Evolutionary conservation across 2,113 vertebrate species (phyloP), one percentile per base, ranked within the genome.

Genomic region (Ageneiosus marmoratus): DNA sequence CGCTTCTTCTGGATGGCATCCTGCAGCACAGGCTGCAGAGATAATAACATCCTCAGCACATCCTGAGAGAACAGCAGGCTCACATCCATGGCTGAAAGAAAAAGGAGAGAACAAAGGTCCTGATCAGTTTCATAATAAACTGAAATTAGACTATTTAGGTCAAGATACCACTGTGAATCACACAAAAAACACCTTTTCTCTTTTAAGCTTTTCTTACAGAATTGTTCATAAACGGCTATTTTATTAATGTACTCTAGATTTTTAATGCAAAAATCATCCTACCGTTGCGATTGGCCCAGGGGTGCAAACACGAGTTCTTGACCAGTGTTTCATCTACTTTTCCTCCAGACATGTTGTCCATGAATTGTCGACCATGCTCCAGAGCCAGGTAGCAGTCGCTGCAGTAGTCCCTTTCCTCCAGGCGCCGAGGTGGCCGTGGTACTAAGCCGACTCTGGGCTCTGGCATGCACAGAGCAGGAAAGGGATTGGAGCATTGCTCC

Each of bases 311-410:
- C 88, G 98, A 96, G 91, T 94, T 97, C 91, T 96, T 98, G 86
- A 99, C 96, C 91, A 98, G 94, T 58, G 94, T 95, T 95, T 99
- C 97, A 67, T 99, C 98, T 87, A 99, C 97, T 88, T 98, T 98
- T 76, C 97, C 97, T 60, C 98, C 98, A 2, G 98, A 98, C 98
- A 99, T 99, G 93, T 99, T 99, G 94, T 99, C 98, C 97, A 99
- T 99, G 91, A 99, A 99, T 91, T 99, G 97, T 84, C 98, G 95
- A 58, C 98, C 98, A 37, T 98, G 97, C 89, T 99, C 98, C 92
- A 99, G 94, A 6, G 98, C 98, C 91, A 98, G 93, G 92, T 97
- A 98, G 93, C 98, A 99, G 92, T 99, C 98, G 84, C 95, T 97
- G 92, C 95, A 95, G 94, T 93, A 99, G 93, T 99, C 98, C 86